phyloP scores from a whole-genome alignment of 2,113 vertebrate species.

The Sinocyclocheilus rhinocerous region DNA sequence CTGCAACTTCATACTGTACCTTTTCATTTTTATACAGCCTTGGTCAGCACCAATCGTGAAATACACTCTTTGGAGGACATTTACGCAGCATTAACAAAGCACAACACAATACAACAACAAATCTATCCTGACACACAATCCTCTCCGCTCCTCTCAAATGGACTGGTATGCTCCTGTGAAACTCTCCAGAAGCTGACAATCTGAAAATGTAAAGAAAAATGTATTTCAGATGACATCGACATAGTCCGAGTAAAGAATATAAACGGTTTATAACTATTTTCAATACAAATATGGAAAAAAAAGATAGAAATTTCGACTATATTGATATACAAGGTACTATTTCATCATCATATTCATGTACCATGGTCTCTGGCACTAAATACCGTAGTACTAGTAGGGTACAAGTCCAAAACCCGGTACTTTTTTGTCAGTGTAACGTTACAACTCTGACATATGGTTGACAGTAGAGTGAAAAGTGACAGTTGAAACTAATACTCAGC shows the following conservation, averaged over 20 bases:
- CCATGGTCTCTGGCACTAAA: background rate
- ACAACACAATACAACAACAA: slow-evolving; percentile 42
- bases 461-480: slow-evolving; percentile 17
- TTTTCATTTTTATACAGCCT: slow-evolving; percentile 64
- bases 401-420: background rate
- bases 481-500: background rate
- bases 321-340: background rate
- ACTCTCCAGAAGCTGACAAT: slow-evolving; percentile 1
- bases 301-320: background rate
- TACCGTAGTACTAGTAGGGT: background rate
- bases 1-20: slow-evolving; percentile 37
- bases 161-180: background rate
- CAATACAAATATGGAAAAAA: background rate
- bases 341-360: background rate
- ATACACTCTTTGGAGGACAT: slow-evolving; percentile 59
- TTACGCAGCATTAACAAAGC: slow-evolving; percentile 41
- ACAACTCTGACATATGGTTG: background rate
- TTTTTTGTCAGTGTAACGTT: background rate
- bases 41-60: slow-evolving; percentile 54
- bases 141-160: background rate
- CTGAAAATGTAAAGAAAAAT: slow-evolving; percentile 27
- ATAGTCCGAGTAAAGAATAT: background rate
- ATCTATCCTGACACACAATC: slow-evolving; percentile 2
- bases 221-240: background rate
- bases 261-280: background rate